Evolutionary conservation across 2,888 invertebrate genomes (phyloP).

Genomic region (Cantharis lateralis): DNA sequence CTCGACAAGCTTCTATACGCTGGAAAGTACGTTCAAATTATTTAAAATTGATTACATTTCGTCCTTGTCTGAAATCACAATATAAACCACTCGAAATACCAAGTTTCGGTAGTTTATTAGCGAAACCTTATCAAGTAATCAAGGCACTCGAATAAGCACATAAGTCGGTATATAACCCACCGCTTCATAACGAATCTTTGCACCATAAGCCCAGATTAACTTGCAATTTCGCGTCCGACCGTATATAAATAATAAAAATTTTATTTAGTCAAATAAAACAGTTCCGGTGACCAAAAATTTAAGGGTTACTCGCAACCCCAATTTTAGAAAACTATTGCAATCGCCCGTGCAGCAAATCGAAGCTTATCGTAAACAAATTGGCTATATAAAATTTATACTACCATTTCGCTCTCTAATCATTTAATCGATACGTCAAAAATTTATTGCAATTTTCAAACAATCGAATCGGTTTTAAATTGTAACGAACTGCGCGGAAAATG

Average conservation of each 20-base stretch:
- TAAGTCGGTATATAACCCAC: not conserved
- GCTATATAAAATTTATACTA: not conserved
- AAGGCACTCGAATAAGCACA: not conserved
- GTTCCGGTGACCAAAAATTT: not conserved
- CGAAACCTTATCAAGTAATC: not conserved
- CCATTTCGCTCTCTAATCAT: not conserved
- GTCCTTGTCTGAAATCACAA: not conserved
- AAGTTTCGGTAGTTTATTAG: not conserved
- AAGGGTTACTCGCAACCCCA: not conserved
- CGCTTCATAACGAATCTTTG: not conserved
- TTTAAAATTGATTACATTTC: not conserved
- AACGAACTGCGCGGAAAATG: not conserved
- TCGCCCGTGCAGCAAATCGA: not conserved
- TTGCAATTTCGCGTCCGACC: not conserved
- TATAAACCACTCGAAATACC: not conserved
- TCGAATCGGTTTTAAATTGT: not conserved
- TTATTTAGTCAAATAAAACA: not conserved
- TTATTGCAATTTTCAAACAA: not conserved
- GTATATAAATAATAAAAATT: not conserved
- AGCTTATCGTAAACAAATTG: not conserved
- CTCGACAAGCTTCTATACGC: not conserved
- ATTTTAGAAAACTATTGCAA: not conserved
- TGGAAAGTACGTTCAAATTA: not conserved
- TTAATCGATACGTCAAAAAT: not conserved
- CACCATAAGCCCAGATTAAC: not conserved